Conservation (phyloP, 2,888 invertebrate species). For the Trachelus tabidus region DNA sequence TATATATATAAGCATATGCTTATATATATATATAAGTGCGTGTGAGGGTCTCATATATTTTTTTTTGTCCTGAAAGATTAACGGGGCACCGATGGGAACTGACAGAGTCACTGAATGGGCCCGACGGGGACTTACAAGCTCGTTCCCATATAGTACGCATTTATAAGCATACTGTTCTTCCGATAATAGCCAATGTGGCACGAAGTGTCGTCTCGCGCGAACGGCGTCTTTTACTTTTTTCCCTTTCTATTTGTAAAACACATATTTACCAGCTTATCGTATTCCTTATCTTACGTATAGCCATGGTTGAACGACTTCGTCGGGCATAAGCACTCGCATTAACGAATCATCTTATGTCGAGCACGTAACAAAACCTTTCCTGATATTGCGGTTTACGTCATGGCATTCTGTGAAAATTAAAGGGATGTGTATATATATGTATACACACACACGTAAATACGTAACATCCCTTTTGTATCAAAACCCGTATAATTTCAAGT, state of each 20-base stretch:
- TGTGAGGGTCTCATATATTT: no score
- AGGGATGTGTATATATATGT: not conserved
- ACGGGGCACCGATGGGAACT: no score
- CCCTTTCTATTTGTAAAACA: conserved; percentile 3
- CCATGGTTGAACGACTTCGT: conserved; percentile 20
- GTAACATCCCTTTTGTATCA: not conserved
- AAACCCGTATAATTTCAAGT: not conserved
- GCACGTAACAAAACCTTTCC: not conserved
- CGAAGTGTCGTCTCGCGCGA: not conserved
- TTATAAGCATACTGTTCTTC: not conserved
- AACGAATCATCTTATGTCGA: not conserved
- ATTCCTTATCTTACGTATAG: conserved; percentile 26
- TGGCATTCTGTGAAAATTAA: not conserved
- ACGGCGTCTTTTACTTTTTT: not conserved
- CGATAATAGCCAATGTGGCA: not conserved
- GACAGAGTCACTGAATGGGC: no score
- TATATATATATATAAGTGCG: not conserved
- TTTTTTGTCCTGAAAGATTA: no score
- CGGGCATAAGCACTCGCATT: conserved; percentile 22
- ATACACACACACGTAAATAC: not conserved
- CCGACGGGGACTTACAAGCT: no score
- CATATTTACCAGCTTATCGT: conserved; percentile 28
- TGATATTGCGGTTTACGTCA: not conserved
- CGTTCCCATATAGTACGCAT: not conserved
- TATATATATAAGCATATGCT: no score